Percentiles rank a stretch among this genome's conserved stretches.
These are phyloP conservation scores for Cotesia typhae DNA, from an alignment of 1,140 invertebrate genomes.

Conservation along the genomic window DNA sequence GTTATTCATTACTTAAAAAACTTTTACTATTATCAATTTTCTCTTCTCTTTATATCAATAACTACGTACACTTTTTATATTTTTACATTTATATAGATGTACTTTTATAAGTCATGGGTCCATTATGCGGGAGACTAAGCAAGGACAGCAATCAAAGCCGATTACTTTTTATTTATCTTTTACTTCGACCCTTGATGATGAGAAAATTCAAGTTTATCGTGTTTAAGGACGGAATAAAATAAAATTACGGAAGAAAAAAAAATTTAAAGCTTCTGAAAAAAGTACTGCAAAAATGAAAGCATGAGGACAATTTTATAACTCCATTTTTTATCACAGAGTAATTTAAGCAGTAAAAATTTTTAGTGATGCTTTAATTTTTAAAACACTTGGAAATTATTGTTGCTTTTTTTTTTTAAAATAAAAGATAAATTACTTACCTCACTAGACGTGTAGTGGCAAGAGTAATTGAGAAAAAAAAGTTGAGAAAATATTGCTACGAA, in stretches of 20 bases:
- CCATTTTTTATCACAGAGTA: background rate
- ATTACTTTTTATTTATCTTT: too few relatives aligned
- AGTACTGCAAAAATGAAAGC: too few relatives aligned
- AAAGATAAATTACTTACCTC: conserved; percentile 46
- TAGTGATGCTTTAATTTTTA: too few relatives aligned
- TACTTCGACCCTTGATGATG: too few relatives aligned
- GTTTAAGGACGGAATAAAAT: background rate
- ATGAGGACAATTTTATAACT: background rate
- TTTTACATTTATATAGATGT: background rate
- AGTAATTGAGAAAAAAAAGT: conserved; percentile 47
- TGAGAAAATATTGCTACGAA: conserved; percentile 45
- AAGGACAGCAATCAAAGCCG: too few relatives aligned
- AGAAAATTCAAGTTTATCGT: background rate
- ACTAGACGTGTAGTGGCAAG: conserved; percentile 48
- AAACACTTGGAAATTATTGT: background rate
- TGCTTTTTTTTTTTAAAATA: background rate
- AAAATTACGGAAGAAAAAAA: conserved; percentile 15
- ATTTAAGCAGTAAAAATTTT: background rate
- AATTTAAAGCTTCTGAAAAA: conserved; percentile 1
- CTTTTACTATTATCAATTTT: too few relatives aligned
- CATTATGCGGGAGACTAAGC: too few relatives aligned
- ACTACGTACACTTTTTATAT: background rate
- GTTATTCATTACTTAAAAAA: too few relatives aligned
- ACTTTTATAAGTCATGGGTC: too few relatives aligned
- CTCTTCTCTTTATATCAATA: background rate